Base-by-base conservation (phyloP, 2,888 invertebrate genomes). In the Elmis aenea region DNA sequence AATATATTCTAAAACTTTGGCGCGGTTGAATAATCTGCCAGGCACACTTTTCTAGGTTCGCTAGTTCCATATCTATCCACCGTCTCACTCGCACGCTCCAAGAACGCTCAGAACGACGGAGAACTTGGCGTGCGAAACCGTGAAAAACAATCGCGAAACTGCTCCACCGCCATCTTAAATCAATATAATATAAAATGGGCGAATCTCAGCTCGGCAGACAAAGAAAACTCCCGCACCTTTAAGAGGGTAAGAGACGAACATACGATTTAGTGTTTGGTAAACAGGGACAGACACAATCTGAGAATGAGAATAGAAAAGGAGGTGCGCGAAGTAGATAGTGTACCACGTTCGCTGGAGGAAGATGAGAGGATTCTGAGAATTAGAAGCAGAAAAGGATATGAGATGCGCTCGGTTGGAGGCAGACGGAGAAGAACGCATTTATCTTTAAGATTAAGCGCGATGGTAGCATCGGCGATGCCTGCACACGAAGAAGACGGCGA, bases 1-100 rank as follows among this genome's bases (percentile, higher is more conserved):
- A 67, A 67, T 67, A 66, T 67, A 67, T 67, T 67, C 67, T 64
- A 67, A 67, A 67, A 67, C 66, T 67, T 67, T 60, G 52, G 52
- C 54, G 53, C 55, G 61, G 57, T 57, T 58, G 62, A 62, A 62
- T 62, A 64, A 62, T 62, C 61, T 58, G 49, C 51, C 52, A 30
- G 32, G 28, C 35, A 30, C 44, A 39, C 44, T 40, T 39, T 44
- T 40, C 10, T 18, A 13, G 37, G 23, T 29, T 36, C 26, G 33
- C 18, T 18, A 24, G 14, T 26, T 14, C 36, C 30, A 30, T 28
- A 22, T 29, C 22, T 24, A 18, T 3, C 13, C 33, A 13, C 25
- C 38, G 24, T 46, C 49, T 48, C 40, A 11, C 35, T 47, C 36
- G 2, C 31, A 12, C 47, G 13, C 27, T 11, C 8, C 26, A 41